phyloP scores from a whole-genome alignment of 2,113 vertebrate genomes.

The Felis chaus region DNA sequence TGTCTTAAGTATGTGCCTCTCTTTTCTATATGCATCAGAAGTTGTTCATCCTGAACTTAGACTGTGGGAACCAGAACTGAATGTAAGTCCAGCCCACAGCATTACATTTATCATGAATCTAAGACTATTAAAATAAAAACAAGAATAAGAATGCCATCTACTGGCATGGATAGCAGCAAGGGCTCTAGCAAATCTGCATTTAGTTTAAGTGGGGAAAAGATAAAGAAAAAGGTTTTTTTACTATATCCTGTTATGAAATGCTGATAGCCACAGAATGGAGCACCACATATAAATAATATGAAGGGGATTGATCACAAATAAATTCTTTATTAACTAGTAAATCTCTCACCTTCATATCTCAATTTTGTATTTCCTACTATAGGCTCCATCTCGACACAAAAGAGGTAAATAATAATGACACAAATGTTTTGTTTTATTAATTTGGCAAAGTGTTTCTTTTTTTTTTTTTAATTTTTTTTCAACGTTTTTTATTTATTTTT shows the following conservation, averaged over 20 bases:
- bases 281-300: not conserved
- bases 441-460: not conserved
- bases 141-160: slow-evolving; percentile 82
- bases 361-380: not conserved
- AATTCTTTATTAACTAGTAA: not conserved
- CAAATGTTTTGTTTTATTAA: not conserved
- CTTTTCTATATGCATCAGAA: not conserved
- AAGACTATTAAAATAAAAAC: slow-evolving; percentile 71
- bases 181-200: not conserved
- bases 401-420: not conserved
- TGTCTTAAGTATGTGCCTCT: not conserved
- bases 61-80: not conserved
- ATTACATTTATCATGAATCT: not conserved
- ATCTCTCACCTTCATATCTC: not conserved
- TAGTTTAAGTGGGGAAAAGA: not conserved
- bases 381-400: not conserved
- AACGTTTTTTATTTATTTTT: too few species aligned
- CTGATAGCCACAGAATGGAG: not conserved
- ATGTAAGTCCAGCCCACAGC: not conserved
- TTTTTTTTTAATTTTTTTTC: too few species aligned
- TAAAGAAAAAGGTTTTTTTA: not conserved
- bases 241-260: not conserved
- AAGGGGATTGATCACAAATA: not conserved
- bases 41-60: not conserved
- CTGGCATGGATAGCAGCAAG: slow-evolving; percentile 65